Base-by-base conservation (phyloP, 2,888 invertebrate genomes). In the Empis livida region DNA sequence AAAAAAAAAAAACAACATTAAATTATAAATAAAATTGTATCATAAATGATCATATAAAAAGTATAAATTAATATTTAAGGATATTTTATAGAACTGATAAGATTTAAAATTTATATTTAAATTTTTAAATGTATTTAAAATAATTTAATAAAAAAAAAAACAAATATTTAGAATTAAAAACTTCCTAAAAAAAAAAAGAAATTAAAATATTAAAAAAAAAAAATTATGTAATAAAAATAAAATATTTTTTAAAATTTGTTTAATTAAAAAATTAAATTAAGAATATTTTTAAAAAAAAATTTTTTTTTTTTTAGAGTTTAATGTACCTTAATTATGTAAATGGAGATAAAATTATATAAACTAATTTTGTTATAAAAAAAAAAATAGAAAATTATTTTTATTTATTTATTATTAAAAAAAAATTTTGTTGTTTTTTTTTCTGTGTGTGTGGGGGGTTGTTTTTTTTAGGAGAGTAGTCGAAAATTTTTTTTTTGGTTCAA, bases 1-100 rank as follows among this genome's bases (percentile, higher is more conserved):
- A 63, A 64, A 61, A 53, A 54, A 53, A 57, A 58, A 57, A 56
- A 44, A n/a, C n/a, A n/a, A n/a, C n/a, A 44, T 41, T 30, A 17
- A 23, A 30, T 27, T 43, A 32, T 42, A 43, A 14, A 32, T 14
- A 37, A 47, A 42, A 47, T 15, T 31, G 23, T 31, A 27, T 45
- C 20, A 23, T 37, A 38, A 23, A 47, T 40, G 11, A 40, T 17
- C 15, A 47, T n/a, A n/a, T n/a, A 6, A n/a, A 40, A 42, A 23
- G 17, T 44, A 15, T 45, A 46, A 45, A 43, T 39, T 44, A 16
- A 35, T 47, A 42, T 32, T 39, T 27, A 27, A 27, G 40, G 8
- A 45, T 32, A 46, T 32, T 46, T 37, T 39, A 20, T 45, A 38
- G 37, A 41, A 44, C 37, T 20, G 44, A 39, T 42, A 41, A 23